These are phyloP conservation scores for Andrena minutula DNA, from an alignment of 2,888 invertebrate genomes.

Conservation along the genomic window DNA sequence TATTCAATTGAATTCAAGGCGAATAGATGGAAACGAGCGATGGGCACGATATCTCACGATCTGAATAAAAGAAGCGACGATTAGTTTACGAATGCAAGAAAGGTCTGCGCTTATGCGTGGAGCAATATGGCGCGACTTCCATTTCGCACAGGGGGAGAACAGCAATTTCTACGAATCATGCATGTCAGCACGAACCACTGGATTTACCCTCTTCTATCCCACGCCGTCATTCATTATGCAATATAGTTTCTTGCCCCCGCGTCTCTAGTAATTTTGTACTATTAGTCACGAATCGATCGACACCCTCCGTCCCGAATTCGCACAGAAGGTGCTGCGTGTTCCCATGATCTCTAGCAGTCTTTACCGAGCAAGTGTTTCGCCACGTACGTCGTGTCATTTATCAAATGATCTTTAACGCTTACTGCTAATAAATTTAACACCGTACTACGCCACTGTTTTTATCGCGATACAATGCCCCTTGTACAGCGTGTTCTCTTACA, in stretches of 20 bases:
- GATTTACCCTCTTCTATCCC: constrained; percentile 47
- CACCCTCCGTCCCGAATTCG: constrained; percentile 6
- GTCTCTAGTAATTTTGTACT: constrained; percentile 38
- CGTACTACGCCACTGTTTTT: not conserved
- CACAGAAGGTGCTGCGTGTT: not conserved
- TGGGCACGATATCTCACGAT: no score
- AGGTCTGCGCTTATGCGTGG: not conserved
- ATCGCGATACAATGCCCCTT: not conserved
- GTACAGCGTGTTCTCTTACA: not conserved
- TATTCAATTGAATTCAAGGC: no score
- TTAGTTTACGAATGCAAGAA: not conserved
- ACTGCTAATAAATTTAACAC: not conserved
- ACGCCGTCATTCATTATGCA: constrained; percentile 57
- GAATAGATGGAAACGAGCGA: no score
- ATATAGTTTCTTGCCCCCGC: constrained; percentile 30
- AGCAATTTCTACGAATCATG: constrained; percentile 34
- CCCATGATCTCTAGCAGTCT: not conserved
- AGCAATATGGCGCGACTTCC: not conserved
- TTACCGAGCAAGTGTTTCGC: not conserved
- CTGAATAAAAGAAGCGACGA: not conserved
- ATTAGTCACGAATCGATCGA: constrained; percentile 50
- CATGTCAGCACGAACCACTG: constrained; percentile 33
- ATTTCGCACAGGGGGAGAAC: not conserved
- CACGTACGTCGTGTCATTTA: constrained; percentile 1
- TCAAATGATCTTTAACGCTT: constrained; percentile 4